Conservation (phyloP, 2,797 vertebrate genomes). For the Lithobates pipiens region DNA sequence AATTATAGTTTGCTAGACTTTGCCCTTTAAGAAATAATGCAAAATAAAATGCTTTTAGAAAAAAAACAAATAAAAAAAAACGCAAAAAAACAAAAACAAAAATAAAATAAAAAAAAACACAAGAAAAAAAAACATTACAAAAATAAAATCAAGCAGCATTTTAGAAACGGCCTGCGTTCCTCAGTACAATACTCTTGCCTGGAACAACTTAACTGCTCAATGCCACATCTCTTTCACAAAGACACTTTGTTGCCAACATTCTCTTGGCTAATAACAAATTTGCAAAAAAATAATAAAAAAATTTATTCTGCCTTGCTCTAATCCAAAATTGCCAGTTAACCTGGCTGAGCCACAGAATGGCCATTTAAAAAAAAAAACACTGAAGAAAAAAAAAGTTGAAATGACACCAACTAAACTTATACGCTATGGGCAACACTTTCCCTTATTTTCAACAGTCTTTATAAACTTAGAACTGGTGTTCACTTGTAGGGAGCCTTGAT, state of each 20-base stretch:
- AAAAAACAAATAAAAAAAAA: background rate
- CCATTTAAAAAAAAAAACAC: background rate
- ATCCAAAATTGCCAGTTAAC: background rate
- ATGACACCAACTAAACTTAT: background rate
- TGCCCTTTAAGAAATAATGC: background rate
- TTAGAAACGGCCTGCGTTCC: conserved; percentile 63
- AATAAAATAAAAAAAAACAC: background rate
- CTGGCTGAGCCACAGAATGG: background rate
- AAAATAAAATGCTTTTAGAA: conserved; percentile 29
- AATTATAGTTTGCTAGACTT: background rate
- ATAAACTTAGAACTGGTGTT: background rate
- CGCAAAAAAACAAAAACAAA: conserved; percentile 21
- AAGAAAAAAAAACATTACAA: conserved; percentile 40
- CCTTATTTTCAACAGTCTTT: background rate
- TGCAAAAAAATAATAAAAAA: background rate
- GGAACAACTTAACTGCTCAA: conserved; percentile 12
- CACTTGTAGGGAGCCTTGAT: background rate
- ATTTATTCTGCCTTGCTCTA: background rate
- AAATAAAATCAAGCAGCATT: conserved; percentile 58
- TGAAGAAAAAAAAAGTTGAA: background rate
- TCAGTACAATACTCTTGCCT: conserved; percentile 48
- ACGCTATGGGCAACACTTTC: background rate
- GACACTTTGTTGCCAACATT: conserved; percentile 21
- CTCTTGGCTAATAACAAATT: conserved; percentile 20
- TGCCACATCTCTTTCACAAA: background rate